Evolutionary conservation across 1,140 invertebrate genomes (phyloP).

Genomic region (Aradophagus sp.): DNA sequence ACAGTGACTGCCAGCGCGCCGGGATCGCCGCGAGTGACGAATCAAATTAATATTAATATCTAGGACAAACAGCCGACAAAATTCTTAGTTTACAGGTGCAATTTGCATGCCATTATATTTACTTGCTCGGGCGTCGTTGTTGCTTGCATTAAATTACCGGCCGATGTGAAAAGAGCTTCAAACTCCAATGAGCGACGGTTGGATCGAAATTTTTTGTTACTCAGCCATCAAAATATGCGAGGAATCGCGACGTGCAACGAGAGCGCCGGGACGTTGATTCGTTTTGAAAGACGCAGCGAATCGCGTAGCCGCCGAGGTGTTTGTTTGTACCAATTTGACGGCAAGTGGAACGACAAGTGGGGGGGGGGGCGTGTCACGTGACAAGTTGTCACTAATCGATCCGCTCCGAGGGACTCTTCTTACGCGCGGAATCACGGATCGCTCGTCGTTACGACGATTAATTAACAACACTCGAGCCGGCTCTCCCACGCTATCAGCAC

Average conservation of each 20-base stretch:
- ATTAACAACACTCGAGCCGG: constrained; percentile 57
- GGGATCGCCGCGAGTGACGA: constrained; percentile 66
- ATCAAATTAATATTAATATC: constrained; percentile 73
- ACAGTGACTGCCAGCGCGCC: constrained; percentile 21
- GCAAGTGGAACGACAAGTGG: constrained; percentile 34
- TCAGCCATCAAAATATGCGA: no score
- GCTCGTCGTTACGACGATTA: constrained; percentile 50
- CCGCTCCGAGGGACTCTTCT: constrained; percentile 38
- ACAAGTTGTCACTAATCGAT: constrained; percentile 52
- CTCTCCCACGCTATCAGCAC: constrained; percentile 65
- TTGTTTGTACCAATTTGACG: constrained; percentile 35
- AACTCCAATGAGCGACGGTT: constrained; percentile 6
- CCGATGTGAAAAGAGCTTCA: neutral
- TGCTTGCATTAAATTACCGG: constrained; percentile 31
- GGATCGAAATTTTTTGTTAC: no score
- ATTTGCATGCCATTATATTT: constrained; percentile 69
- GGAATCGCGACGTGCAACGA: no score
- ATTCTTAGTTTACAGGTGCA: constrained; percentile 59
- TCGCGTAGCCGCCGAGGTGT: neutral
- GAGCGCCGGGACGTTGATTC: constrained; percentile 13
- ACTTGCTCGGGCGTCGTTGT: constrained; percentile 34
- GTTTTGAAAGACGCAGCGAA: constrained; percentile 6
- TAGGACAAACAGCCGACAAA: constrained; percentile 59
- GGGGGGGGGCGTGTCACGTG: constrained; percentile 44
- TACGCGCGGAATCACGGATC: constrained; percentile 58